phyloP scores from a whole-genome alignment of 2,797 vertebrate genomes.

The Pteronotus mesoamericanus region DNA sequence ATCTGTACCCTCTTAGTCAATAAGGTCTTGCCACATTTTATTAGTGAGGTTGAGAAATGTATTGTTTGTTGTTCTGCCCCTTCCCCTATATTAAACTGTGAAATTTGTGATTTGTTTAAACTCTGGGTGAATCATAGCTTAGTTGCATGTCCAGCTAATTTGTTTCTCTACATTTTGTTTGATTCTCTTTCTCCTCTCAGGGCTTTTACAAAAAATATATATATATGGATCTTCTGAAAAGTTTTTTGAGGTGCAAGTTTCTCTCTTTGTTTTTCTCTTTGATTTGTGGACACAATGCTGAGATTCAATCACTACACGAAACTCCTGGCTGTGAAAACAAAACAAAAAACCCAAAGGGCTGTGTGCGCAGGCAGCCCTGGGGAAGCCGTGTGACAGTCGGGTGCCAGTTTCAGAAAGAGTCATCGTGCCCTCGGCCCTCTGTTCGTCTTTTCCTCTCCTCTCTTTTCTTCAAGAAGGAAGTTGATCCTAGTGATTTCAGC shows the following conservation, averaged over 20 bases:
- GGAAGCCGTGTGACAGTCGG: constrained; percentile 73
- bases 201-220: constrained; percentile 88
- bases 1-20: constrained; percentile 85
- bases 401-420: constrained; percentile 77
- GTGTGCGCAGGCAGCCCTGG: constrained; percentile 58
- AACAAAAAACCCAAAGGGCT: constrained; percentile 60
- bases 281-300: constrained; percentile 80
- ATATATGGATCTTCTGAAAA: constrained; percentile 81
- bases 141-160: constrained; percentile 96
- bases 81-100: constrained; percentile 93
- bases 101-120: constrained; percentile 93
- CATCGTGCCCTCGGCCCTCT: constrained; percentile 46
- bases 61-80: constrained; percentile 76
- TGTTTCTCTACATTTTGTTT: constrained; percentile 87
- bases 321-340: constrained; percentile 94
- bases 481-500: constrained; percentile 83
- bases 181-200: constrained; percentile 90
- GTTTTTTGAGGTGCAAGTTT: constrained; percentile 88
- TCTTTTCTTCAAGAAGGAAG: constrained; percentile 82
- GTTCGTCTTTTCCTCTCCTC: constrained; percentile 57
- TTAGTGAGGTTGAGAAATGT: constrained; percentile 85
- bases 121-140: constrained; percentile 97
- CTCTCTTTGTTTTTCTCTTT: constrained; percentile 60
- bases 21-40: constrained; percentile 87
- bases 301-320: constrained; percentile 96